Evolutionary conservation across 1,140 invertebrate genomes (phyloP), one percentile per base, ranked within the genome.

Genomic region (Drosophila ananassae): DNA sequence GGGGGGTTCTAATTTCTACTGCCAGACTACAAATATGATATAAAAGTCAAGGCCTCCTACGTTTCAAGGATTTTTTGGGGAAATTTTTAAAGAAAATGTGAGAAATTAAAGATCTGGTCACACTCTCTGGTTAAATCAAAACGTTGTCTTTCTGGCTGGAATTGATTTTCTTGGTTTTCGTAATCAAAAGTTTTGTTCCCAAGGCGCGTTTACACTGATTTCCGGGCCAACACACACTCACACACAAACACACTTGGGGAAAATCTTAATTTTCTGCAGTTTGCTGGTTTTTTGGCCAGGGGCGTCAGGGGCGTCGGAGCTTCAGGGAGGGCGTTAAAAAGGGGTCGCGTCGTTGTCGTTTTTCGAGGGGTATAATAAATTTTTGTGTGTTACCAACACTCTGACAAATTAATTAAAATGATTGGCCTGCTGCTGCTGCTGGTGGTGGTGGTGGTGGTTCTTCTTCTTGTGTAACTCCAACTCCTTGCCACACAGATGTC

Each of bases 391-490:
- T 79, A 90, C 83, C 89, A 90, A 89, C 84, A 85, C 89, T 89
- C 83, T 91, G 83, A 89, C 89, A 90, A 91, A 91, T 91, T 91
- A 90, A 91, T 91, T 91, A 91, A 91, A 91, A 90, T 90, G 89
- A 89, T 90, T 90, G 89, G 83, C 83, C 83, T 77, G 83, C 83
- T 87, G 8, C 9, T 34, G 32, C 9, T 68, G 37, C 60, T 41
- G 12, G 2, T 13, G 50, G 56, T 62, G 57, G 63, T 62, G 46
- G 67, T 61, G 13, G 25, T 52, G 51, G 10, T 48, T 12, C 28
- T 57, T 3, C 58, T 22, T 24, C 30, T 30, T 41, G 24, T 13
- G 13, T 13, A 44, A 8, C 47, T 34, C 32, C 50, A 17, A 32
- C 47, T 56, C n/a, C 28, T n/a, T 24, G n/a, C 8, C 5, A n/a